Percentiles rank a stretch among this genome's conserved stretches.
Conservation (phyloP, 2,888 invertebrate genomes). For the Liopterus haemorrhoidalis region DNA sequence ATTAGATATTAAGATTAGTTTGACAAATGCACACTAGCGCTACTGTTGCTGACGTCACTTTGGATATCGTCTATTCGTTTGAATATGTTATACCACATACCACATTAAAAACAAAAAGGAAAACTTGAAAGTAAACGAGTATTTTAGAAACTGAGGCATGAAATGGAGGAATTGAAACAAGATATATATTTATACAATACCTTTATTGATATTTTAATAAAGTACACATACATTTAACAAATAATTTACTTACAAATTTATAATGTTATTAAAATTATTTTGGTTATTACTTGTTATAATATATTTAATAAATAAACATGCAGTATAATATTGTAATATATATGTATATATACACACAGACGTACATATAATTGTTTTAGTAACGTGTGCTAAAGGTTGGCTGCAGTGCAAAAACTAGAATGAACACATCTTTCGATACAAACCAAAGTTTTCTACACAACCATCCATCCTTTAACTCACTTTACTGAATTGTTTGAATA, state of each 20-base stretch:
- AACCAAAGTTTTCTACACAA: constrained; percentile 12
- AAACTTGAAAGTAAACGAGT: no score
- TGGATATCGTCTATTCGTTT: no score
- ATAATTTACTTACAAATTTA: constrained; percentile 35
- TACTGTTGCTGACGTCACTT: no score
- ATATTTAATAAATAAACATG: constrained; percentile 22
- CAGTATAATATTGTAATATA: constrained; percentile 18
- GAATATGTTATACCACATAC: no score
- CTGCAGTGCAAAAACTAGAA: no score
- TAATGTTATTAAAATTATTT: constrained; percentile 22
- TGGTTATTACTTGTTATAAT: constrained; percentile 20
- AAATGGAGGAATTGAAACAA: no score
- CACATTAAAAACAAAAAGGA: no score
- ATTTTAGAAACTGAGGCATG: no score
- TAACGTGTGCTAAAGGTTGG: no score
- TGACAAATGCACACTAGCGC: no score
- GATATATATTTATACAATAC: constrained; percentile 40
- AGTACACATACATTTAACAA: constrained; percentile 45
- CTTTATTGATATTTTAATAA: constrained; percentile 41
- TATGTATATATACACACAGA: constrained; percentile 21
- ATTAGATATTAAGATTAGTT: no score
- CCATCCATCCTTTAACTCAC: not conserved
- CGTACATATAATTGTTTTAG: no score
- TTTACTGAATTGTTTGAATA: constrained; percentile 18
- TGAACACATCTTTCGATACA: constrained; percentile 7